A percentile compares a stretch with the other conserved stretches of the same genome.
Conservation (phyloP, 2,113 vertebrate species). For the Strix uralensis region DNA sequence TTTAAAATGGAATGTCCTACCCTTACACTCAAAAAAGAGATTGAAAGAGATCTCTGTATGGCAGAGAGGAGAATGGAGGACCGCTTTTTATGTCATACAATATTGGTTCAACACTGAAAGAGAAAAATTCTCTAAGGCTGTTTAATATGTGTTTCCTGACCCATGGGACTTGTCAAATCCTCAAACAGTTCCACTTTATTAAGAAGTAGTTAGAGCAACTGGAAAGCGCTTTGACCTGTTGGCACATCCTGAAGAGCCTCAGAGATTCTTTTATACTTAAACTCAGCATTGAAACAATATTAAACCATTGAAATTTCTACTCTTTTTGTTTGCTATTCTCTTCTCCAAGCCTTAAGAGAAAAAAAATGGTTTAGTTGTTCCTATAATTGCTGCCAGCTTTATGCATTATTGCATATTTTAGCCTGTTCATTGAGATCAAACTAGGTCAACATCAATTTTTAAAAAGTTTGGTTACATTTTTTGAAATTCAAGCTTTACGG, state of each 20-base stretch:
- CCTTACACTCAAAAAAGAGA: neutral
- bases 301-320: conserved; percentile 9
- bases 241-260: conserved; percentile 49
- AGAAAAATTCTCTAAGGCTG: conserved; percentile 28
- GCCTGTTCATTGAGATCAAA: neutral
- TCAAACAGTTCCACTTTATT: conserved; percentile 65
- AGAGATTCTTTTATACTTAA: conserved; percentile 56
- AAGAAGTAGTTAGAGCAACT: conserved; percentile 53
- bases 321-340: neutral
- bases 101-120: conserved; percentile 30
- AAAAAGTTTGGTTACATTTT: neutral
- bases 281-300: neutral
- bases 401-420: neutral
- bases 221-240: conserved; percentile 48
- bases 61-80: neutral
- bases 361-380: neutral
- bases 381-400: conserved; percentile 4
- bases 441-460: neutral
- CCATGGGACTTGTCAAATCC: conserved; percentile 64
- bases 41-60: conserved; percentile 2
- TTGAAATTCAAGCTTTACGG: neutral
- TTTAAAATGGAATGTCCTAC: neutral
- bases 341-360: neutral
- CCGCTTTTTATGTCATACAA: neutral
- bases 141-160: conserved; percentile 58